Base-by-base conservation (phyloP, 2,113 vertebrate genomes). In the Siniperca chuatsi region DNA sequence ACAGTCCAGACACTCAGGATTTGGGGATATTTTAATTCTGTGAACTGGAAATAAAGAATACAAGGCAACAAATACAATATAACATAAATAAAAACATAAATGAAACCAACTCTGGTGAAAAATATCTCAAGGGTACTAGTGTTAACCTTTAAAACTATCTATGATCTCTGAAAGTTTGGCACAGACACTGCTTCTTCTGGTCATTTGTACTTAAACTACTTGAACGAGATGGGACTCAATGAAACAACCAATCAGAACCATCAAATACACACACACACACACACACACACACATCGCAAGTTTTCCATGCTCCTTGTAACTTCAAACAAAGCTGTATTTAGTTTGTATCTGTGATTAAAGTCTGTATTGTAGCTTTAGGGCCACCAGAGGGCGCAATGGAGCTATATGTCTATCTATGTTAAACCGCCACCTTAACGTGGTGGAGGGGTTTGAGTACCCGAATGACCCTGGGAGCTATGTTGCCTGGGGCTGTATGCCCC, bases 301-400 rank as follows among this genome's bases (percentile, higher is more conserved):
- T 67, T 29, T 37, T 23, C 35, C 8, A 5, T n/a, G 40, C 35
- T 77, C 66, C 29, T 29, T 42, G 18, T 74, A 35, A 61, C 33
- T 61, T 6, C 6, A 52, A 37, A 58, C 6, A 10, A 76, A 67
- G 42, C 52, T 25, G 6, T 2, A 18, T 16, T 23, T 2, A 6
- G 12, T 29, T 29, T 29, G 29, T 29, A 29, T 29, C 9, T n/a
- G 15, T 16, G 37, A 21, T 42, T 37, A 42, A 72, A 35, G 25
- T 35, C 3, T 76, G 86, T 70, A 78, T 0, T 79, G 25, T 15
- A n/a, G 11, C 46, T 67, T 37, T 37, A 71, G 0, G 1, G 1
- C 74, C 92, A 84, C 78, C n/a, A 91, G 89, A 73, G 84, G 86
- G 72, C n/a, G 35, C 52, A 50, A 70, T n/a, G 2, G 66, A 79